phyloP scores from a whole-genome alignment of 2,888 invertebrate species.

The Pollenia labialis region DNA sequence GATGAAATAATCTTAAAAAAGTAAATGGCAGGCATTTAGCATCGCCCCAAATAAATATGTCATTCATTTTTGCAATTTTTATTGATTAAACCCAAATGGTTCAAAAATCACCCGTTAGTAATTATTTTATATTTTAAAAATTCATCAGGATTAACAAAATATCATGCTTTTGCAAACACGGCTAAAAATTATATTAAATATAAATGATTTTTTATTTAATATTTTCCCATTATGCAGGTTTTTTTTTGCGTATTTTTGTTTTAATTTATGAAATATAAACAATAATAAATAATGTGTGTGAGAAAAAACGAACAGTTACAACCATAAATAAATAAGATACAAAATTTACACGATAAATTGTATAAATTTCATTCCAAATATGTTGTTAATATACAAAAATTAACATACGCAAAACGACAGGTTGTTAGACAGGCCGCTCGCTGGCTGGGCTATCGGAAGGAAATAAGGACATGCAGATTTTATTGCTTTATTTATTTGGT shows the following conservation, averaged over 20 bases:
- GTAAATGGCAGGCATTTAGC: too few species aligned
- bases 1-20: too few species aligned
- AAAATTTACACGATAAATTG: not conserved
- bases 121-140: too few species aligned
- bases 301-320: not conserved
- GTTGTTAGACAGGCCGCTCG: not conserved
- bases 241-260: not conserved
- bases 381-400: constrained; percentile 13
- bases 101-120: too few species aligned
- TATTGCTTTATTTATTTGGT: not conserved
- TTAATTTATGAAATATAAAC: not conserved
- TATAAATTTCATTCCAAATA: constrained; percentile 14
- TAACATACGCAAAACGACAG: constrained; percentile 5
- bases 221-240: not conserved
- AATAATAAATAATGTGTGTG: constrained; percentile 6
- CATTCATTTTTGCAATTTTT: too few species aligned
- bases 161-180: too few species aligned
- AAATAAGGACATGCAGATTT: not conserved
- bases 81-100: too few species aligned
- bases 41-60: too few species aligned
- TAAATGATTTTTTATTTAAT: not conserved
- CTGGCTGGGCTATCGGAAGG: not conserved
- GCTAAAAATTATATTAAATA: too few species aligned
- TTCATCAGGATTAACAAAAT: too few species aligned
- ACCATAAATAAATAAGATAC: not conserved